Conservation (phyloP, 2,113 vertebrate genomes). For the Athene cunicularia region DNA sequence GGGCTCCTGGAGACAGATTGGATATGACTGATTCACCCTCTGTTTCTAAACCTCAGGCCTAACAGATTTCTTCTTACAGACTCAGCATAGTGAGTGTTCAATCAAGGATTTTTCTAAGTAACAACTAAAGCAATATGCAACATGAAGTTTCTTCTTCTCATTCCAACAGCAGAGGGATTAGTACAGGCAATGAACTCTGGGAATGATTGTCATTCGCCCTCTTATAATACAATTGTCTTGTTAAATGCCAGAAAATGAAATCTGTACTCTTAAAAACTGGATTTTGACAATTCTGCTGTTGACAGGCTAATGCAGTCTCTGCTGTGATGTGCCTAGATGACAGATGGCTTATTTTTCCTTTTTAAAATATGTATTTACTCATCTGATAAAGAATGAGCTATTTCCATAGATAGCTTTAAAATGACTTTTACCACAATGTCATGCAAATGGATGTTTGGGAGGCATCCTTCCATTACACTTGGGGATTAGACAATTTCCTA, state of each 20-base stretch:
- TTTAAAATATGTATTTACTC: constrained; percentile 39
- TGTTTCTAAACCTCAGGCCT: not conserved
- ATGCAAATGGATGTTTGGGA: not conserved
- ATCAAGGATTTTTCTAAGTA: not conserved
- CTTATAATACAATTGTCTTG: constrained; percentile 48
- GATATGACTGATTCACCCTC: not conserved
- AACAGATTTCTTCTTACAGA: not conserved
- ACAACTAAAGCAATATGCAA: not conserved
- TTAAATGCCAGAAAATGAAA: constrained; percentile 62
- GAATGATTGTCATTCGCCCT: not conserved
- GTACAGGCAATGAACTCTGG: not conserved
- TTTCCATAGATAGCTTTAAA: constrained; percentile 22
- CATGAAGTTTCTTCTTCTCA: not conserved
- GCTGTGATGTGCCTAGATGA: not conserved
- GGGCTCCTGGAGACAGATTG: not conserved
- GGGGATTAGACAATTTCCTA: not conserved
- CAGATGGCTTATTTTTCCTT: constrained; percentile 31
- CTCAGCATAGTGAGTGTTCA: not conserved
- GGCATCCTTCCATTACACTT: not conserved
- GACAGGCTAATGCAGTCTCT: constrained; percentile 54
- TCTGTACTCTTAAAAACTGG: not conserved
- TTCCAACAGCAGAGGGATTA: not conserved
- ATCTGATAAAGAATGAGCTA: not conserved
- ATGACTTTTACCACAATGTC: not conserved
- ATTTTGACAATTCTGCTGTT: constrained; percentile 42